Percentiles rank a stretch among this genome's conserved stretches.
These are phyloP conservation scores for Nilaparvata lugens DNA, from an alignment of 1,140 invertebrate species.

Conservation along the genomic window DNA sequence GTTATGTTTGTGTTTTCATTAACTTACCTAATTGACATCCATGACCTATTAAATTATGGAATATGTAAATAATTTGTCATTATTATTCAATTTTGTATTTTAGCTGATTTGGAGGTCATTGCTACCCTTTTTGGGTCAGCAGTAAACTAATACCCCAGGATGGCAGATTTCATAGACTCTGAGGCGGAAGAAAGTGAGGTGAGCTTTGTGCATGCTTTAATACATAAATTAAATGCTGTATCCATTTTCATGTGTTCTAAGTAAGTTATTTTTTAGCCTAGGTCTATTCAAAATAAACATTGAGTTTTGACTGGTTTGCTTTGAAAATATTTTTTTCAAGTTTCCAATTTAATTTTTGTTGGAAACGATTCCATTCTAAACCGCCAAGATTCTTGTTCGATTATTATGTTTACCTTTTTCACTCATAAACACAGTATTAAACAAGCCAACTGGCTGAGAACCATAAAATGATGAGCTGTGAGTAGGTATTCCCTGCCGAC, in stretches of 20 bases:
- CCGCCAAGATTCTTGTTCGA: neutral
- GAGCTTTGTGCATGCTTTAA: conserved; percentile 31
- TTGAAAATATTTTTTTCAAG: neutral
- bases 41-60: too few species aligned
- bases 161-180: conserved; percentile 72
- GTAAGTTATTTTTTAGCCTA: neutral
- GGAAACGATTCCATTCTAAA: neutral
- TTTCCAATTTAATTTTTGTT: neutral
- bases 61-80: too few species aligned
- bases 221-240: neutral
- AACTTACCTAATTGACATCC: too few species aligned
- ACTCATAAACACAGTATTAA: too few species aligned
- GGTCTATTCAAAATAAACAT: neutral
- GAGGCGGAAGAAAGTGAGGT: conserved; percentile 78
- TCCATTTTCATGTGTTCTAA: neutral
- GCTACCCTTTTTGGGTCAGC: too few species aligned
- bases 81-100: too few species aligned
- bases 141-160: neutral
- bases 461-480: too few species aligned
- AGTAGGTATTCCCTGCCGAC: too few species aligned
- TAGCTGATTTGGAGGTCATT: too few species aligned
- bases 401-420: neutral
- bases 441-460: too few species aligned
- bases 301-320: neutral
- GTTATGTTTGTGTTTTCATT: too few species aligned